Base-by-base conservation (phyloP, 2,113 vertebrate genomes). In the Tretioscincus oriximinensis region DNA sequence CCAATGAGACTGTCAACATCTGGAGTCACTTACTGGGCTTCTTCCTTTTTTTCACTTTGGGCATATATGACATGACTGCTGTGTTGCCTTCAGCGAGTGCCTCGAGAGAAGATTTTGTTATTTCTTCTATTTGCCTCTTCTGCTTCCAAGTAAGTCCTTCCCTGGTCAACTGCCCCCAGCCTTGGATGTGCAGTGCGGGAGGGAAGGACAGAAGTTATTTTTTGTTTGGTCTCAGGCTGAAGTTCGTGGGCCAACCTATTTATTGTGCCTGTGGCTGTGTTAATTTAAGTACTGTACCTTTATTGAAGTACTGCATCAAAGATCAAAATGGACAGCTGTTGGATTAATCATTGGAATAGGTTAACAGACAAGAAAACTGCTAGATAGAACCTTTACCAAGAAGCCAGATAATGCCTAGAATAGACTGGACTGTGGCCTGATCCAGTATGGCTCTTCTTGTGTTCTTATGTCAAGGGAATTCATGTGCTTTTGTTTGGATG, bases 21-120 rank as follows among this genome's bases (percentile, higher is more conserved):
- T 99, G 97, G 98, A 99, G 97, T 91, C 98, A 99, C 58, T 90
- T 99, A 88, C 85, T 99, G 82, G 98, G 97, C 73, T 99, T 99
- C 89, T 74, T 97, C 82, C 94, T 99, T 83, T 99, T 99, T 95
- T 98, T 99, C 91, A 89, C 87, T 1, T 86, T 98, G 81, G 97
- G 96, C 18, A 95, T 99, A 66, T 97, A 98, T 86, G 97, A 98
- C 91, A 96, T 98, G 96, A 94, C 93, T 2, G 94, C 90, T 0
- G 96, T 98, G 66, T 94, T 99, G 91, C 97, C 97, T 7, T 91
- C 93, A 0, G 88, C 96, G 24, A 95, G 96, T 7, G 97, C 97
- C 8, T 96, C 97, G 81, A 94, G 95, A 7, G 97, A 99, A 85
- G 98, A 99, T 87, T 99, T 98, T 77, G 97, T 99, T 87, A 99